These are phyloP conservation scores for Anser cygnoides DNA, from an alignment of 2,113 vertebrate genomes.

Conservation along the genomic window DNA sequence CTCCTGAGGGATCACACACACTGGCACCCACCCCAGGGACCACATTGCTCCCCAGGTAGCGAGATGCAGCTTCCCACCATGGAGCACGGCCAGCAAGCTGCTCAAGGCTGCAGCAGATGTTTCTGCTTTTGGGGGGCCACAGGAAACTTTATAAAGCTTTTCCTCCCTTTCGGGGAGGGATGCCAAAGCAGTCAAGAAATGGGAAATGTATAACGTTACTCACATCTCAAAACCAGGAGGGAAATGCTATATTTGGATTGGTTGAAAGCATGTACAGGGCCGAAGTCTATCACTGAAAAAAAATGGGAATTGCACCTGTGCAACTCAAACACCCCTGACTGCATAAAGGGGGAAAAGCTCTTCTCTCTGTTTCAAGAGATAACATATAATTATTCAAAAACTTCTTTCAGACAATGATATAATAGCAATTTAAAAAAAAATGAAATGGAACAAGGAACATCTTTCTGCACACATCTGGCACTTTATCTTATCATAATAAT, in stretches of 20 bases:
- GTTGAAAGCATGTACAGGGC: neutral
- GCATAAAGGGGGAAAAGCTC: neutral
- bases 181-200: constrained; percentile 74
- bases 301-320: neutral
- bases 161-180: constrained; percentile 66
- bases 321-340: neutral
- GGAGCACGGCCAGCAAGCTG: constrained; percentile 9
- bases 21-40: neutral
- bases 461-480: neutral
- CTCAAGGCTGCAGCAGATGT: constrained; percentile 74
- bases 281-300: neutral
- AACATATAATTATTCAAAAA: neutral
- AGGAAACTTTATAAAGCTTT: constrained; percentile 72
- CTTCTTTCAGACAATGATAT: neutral
- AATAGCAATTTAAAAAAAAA: neutral
- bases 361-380: constrained; percentile 19
- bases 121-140: constrained; percentile 65
- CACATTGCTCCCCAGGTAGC: constrained; percentile 17
- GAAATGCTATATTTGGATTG: neutral
- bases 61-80: neutral
- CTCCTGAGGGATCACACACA: neutral
- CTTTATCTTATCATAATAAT: neutral
- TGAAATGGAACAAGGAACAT: neutral
- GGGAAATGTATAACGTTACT: constrained; percentile 73
- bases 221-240: constrained; percentile 68